Conservation (phyloP, 2,888 invertebrate species). For the Geotrupes spiniger region DNA sequence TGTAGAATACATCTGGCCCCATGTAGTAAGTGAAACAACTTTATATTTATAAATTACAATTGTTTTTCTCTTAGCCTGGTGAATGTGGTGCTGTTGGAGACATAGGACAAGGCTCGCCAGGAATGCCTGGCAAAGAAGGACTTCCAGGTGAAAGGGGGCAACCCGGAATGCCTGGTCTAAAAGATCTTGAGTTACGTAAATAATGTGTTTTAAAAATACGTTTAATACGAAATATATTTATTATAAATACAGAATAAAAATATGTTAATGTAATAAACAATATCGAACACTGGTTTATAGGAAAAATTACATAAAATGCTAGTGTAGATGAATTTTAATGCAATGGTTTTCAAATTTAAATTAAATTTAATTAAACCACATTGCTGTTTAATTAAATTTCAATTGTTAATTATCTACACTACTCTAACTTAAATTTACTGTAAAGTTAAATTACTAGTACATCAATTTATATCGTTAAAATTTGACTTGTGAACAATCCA, state of each 20-base stretch:
- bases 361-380: too few relatives aligned
- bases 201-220: background rate
- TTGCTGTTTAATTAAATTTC: too few relatives aligned
- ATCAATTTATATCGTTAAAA: too few relatives aligned
- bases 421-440: too few relatives aligned
- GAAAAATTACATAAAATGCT: too few relatives aligned
- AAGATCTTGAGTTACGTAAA: slow-evolving; percentile 57
- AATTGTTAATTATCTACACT: too few relatives aligned
- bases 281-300: too few relatives aligned
- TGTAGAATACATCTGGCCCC: slow-evolving; percentile 58
- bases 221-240: background rate
- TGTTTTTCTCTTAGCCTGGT: slow-evolving; percentile 50
- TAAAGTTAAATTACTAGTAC: too few relatives aligned
- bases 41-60: too few relatives aligned
- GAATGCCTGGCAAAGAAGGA: slow-evolving; percentile 58
- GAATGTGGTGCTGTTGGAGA: slow-evolving; percentile 58
- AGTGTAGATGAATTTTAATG: too few relatives aligned
- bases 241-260: background rate
- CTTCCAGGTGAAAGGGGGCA: slow-evolving; percentile 59
- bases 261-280: background rate
- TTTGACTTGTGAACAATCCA: too few relatives aligned
- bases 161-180: slow-evolving; percentile 59
- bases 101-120: slow-evolving; percentile 57
- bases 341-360: too few relatives aligned
- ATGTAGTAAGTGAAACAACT: slow-evolving; percentile 47